These are phyloP conservation scores for Anarrhichthys ocellatus DNA, from an alignment of 2,113 vertebrate species.

Conservation along the genomic window DNA sequence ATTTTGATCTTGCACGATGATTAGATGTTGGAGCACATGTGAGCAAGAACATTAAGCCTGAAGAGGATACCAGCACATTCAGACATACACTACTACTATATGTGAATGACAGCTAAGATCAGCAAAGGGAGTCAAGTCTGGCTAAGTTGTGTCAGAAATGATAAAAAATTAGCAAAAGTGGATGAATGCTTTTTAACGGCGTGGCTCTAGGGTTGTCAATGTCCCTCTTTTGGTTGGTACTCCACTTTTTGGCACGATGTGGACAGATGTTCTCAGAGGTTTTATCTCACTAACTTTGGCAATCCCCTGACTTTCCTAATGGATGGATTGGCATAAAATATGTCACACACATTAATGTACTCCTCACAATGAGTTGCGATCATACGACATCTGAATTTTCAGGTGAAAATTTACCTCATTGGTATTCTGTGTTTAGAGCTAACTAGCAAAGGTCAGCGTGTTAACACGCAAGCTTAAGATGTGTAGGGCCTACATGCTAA, in stretches of 20 bases:
- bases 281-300: neutral
- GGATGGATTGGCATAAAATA: neutral
- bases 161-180: neutral
- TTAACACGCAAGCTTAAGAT: neutral
- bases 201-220: neutral
- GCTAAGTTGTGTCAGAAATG: neutral
- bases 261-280: neutral
- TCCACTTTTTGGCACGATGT: neutral
- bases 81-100: neutral
- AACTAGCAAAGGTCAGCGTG: neutral
- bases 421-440: neutral
- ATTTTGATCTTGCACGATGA: conserved; percentile 37
- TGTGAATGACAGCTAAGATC: conserved; percentile 1
- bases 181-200: neutral
- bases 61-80: conserved; percentile 19
- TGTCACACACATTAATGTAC: too few relatives aligned
- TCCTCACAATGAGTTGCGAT: too few relatives aligned
- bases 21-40: conserved; percentile 13
- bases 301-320: neutral
- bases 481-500: neutral
- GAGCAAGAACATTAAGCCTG: conserved; percentile 13
- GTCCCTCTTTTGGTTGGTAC: neutral
- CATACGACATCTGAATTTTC: neutral
- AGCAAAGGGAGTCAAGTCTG: neutral
- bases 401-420: neutral